Conservation (phyloP, 2,797 vertebrate species). For the Pygocentrus nattereri region DNA sequence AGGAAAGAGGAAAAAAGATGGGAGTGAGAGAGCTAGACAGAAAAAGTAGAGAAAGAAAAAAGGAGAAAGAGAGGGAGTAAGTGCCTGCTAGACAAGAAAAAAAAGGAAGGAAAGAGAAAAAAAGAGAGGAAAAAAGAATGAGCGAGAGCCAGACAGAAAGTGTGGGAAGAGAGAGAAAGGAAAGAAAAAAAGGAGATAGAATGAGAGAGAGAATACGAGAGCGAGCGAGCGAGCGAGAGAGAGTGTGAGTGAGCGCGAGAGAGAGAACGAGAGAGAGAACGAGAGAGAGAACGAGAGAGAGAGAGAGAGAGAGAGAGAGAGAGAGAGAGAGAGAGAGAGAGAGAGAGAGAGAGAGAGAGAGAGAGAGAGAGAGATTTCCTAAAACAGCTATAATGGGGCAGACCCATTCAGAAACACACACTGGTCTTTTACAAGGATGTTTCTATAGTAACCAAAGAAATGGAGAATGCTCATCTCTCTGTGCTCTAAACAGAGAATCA, state of each 20-base stretch:
- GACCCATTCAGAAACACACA: slow-evolving; percentile 61
- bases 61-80: too few species aligned
- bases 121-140: too few species aligned
- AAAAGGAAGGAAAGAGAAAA: too few species aligned
- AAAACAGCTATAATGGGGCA: slow-evolving; percentile 59
- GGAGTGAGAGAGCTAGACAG: too few species aligned
- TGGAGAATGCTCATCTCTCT: slow-evolving; percentile 56
- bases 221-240: background rate
- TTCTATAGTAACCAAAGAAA: slow-evolving; percentile 72
- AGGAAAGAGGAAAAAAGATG: too few species aligned
- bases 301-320: background rate
- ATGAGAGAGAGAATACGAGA: background rate
- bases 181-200: too few species aligned
- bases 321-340: background rate
- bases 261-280: background rate
- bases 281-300: slow-evolving; percentile 1
- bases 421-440: slow-evolving; percentile 66
- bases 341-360: background rate
- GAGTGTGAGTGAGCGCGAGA: slow-evolving; percentile 11
- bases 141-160: too few species aligned
- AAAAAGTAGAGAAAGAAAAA: too few species aligned
- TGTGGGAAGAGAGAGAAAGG: too few species aligned
- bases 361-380: slow-evolving; percentile 38
- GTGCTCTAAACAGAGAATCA: slow-evolving; percentile 32
- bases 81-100: too few species aligned